Conservation (phyloP, 2,113 vertebrate genomes). For the Clarias batrachus region DNA sequence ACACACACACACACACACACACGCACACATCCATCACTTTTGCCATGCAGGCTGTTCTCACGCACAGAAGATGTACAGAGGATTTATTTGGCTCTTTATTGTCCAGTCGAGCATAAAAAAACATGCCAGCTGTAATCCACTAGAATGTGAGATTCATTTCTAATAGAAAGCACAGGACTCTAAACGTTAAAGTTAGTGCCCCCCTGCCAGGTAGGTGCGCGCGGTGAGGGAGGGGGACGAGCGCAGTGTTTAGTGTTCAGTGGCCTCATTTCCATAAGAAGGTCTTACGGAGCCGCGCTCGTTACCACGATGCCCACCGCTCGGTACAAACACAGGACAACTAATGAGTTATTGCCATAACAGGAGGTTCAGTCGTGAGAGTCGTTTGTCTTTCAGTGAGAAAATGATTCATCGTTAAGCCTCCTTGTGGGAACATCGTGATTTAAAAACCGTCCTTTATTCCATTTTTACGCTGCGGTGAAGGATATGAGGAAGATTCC, state of each 20-base stretch:
- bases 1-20: background rate
- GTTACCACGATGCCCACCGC: background rate
- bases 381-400: slow-evolving; percentile 4
- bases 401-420: slow-evolving; percentile 6
- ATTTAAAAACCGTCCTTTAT: background rate
- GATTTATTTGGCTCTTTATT: slow-evolving; percentile 32
- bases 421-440: background rate
- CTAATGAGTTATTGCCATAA: background rate
- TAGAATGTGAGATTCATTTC: background rate
- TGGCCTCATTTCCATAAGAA: background rate
- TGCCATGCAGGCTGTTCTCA: background rate
- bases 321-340: background rate
- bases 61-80: slow-evolving; percentile 14
- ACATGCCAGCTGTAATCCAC: background rate
- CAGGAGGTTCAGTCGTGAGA: background rate
- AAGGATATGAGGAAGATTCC: background rate
- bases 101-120: slow-evolving; percentile 46
- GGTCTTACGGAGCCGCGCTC: background rate
- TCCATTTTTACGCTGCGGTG: background rate
- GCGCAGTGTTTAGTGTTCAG: background rate
- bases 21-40: background rate
- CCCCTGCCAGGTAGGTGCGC: background rate
- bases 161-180: background rate
- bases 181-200: background rate
- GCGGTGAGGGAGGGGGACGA: background rate